These are phyloP conservation scores for Astreopora myriophthalma DNA, from an alignment of 64 coral and sea anemone species.

Conservation along the genomic window DNA sequence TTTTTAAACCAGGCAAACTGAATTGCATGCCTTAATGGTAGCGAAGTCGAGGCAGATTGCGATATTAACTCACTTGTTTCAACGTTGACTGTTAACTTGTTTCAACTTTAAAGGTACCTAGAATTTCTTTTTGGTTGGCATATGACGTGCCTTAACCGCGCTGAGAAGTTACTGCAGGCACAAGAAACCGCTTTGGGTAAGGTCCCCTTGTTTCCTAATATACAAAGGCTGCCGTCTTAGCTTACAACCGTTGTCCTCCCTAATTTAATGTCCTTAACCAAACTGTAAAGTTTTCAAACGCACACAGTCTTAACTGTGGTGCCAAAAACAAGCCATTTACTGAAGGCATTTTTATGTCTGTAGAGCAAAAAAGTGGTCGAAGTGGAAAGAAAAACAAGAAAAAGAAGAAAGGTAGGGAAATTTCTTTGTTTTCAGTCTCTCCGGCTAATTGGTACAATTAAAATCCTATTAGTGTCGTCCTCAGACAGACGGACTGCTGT, in stretches of 20 bases:
- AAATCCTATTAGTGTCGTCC: too few species aligned
- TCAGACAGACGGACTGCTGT: too few species aligned
- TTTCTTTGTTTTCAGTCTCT: neutral
- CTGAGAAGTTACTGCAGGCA: slow-evolving; percentile 91
- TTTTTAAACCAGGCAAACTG: too few species aligned
- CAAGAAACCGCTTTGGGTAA: slow-evolving; percentile 88
- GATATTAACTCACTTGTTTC: too few species aligned
- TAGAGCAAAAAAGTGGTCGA: slow-evolving; percentile 95
- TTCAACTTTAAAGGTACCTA: slow-evolving; percentile 65
- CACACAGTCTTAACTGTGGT: too few species aligned
- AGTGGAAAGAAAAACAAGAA: slow-evolving; percentile 99
- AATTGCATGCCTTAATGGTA: too few species aligned
- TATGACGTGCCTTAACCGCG: slow-evolving; percentile 92
- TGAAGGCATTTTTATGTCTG: neutral
- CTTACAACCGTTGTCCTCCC: too few species aligned
- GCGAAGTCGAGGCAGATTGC: too few species aligned
- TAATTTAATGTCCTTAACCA: too few species aligned
- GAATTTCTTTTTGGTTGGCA: slow-evolving; percentile 99
- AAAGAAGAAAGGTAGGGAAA: slow-evolving; percentile 92
- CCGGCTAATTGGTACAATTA: too few species aligned
- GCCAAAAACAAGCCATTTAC: too few species aligned
- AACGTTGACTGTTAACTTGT: neutral
- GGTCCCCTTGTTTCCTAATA: neutral
- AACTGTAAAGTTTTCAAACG: neutral
- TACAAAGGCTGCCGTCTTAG: neutral